These are phyloP conservation scores for Setophaga kirtlandii DNA, from an alignment of 2,113 vertebrate species.

Conservation along the genomic window DNA sequence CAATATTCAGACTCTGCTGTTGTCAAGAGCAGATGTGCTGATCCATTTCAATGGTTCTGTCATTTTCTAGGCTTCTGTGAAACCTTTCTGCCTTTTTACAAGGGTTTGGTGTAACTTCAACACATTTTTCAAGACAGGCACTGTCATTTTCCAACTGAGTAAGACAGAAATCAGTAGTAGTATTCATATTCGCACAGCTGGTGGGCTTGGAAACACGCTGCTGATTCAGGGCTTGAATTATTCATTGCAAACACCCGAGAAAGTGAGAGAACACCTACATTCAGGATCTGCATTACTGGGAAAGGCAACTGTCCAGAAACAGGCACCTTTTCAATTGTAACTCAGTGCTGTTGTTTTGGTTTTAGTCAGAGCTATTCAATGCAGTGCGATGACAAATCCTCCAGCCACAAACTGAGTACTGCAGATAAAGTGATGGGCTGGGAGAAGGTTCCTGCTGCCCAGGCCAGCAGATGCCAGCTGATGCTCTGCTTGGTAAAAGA, in stretches of 20 bases:
- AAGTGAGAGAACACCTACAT: not conserved
- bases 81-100: not conserved
- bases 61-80: not conserved
- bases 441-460: not conserved
- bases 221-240: conserved; percentile 37
- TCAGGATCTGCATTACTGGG: not conserved
- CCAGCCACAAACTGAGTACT: not conserved
- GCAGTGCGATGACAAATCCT: not conserved
- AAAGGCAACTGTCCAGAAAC: not conserved
- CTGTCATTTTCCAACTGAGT: not conserved
- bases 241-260: not conserved
- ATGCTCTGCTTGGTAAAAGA: not conserved
- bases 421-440: not conserved
- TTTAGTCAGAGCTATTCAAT: not conserved
- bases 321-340: not conserved
- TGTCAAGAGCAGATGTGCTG: not conserved
- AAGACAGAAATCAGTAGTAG: not conserved
- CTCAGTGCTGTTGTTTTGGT: not conserved
- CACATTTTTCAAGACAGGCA: not conserved
- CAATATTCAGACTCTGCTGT: not conserved
- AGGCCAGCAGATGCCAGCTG: not conserved
- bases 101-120: not conserved
- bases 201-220: not conserved
- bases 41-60: not conserved
- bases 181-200: not conserved